These are phyloP conservation scores for Ispidina lecontei DNA, from an alignment of 2,797 vertebrate genomes.

Conservation along the genomic window DNA sequence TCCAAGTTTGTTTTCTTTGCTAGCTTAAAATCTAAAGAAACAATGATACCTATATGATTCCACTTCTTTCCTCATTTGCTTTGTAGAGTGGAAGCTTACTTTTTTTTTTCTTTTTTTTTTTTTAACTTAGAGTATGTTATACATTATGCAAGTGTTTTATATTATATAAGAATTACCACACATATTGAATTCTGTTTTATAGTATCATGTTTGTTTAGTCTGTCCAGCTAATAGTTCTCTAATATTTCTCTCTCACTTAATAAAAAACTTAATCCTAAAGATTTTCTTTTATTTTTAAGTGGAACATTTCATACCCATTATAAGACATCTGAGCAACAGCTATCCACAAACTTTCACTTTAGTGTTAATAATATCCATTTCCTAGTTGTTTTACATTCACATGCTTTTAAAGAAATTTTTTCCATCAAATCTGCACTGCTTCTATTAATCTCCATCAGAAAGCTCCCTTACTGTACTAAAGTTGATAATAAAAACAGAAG, in stretches of 20 bases:
- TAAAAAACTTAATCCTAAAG: conserved; percentile 39
- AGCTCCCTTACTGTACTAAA: not conserved
- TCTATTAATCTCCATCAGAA: not conserved
- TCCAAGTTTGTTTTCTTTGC: conserved; percentile 13
- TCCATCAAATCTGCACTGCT: not conserved
- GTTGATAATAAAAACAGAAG: conserved; percentile 12
- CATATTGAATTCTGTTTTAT: conserved; percentile 50
- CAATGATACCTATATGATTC: not conserved
- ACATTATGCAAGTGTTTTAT: conserved; percentile 36
- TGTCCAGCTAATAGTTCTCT: conserved; percentile 34
- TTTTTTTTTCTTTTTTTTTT: not conserved
- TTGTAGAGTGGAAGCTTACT: not conserved
- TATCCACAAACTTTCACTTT: conserved; percentile 1
- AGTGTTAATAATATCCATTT: not conserved
- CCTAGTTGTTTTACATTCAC: not conserved
- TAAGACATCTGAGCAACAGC: not conserved
- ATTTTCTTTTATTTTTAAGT: conserved; percentile 32
- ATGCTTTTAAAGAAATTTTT: not conserved
- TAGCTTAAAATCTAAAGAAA: conserved; percentile 11
- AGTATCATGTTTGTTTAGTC: conserved; percentile 34
- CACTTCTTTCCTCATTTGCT: not conserved
- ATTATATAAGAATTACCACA: conserved; percentile 54
- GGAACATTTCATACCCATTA: not conserved
- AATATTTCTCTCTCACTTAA: conserved; percentile 41
- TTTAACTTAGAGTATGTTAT: not conserved